Evolutionary conservation across 2,113 vertebrate species (phyloP), one percentile per base, ranked within the genome.

Genomic region (Dicentrarchus labrax): DNA sequence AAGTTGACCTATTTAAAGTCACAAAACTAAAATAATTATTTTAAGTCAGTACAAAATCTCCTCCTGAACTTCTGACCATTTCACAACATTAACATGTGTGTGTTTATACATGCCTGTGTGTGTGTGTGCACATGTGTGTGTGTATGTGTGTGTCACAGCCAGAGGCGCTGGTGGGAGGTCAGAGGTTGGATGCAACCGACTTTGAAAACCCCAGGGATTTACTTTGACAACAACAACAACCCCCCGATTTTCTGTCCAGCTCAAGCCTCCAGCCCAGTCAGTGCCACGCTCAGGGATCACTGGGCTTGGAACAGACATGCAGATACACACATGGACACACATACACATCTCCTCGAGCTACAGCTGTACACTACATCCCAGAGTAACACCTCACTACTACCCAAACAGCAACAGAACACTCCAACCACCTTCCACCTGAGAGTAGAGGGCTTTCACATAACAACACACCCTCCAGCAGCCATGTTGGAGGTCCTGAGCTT

Each of bases 141-240:
- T 30, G 30, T 30, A 30, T 30, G 30, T 30, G n/a, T 45, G 57
- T 72, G 62, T 47, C 56, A 61, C 56, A 80, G 68, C 86, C 78
- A 47, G 69, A 57, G 76, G 84, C 50, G 5, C 15, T 59, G 48
- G 68, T 78, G 68, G 70, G 59, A 69, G 87, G 85, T 83, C 21
- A 84, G 74, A 74, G 85, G 83, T 91, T 61, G 81, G 72, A 38
- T 81, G 24, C 22, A 75, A 19, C 80, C 22, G 24, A 50, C 80
- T 83, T 74, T 74, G 83, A 43, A 64, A 83, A 86, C 83, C 78
- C 68, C 36, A 10, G 76, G 83, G 87, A 87, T 90, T 41, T 79
- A 48, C 70, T 70, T 78, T 13, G 13, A 83, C 85, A 84, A 86
- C 47, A 78, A 79, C 86, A 85, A 39, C 66, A 64, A 59, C 71